Percentiles rank a stretch among this genome's conserved stretches.
These are phyloP conservation scores for Lipophrys pholis DNA, from an alignment of 2,113 vertebrate species.

Conservation along the genomic window DNA sequence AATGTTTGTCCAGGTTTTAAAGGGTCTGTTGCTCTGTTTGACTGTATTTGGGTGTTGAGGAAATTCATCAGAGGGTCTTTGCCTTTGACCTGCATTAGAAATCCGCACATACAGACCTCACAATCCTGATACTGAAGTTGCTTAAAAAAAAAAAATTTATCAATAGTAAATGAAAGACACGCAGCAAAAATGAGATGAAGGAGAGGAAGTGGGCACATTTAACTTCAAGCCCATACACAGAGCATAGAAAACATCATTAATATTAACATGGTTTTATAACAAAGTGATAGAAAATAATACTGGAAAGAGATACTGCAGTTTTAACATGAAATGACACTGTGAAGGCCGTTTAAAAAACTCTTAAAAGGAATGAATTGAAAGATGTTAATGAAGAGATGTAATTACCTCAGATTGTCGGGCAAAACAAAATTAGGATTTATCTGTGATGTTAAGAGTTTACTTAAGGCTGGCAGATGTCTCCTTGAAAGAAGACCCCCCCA, in stretches of 20 bases:
- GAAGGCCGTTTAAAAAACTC: not conserved
- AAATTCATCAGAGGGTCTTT: not conserved
- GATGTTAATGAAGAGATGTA: not conserved
- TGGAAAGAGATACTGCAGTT: not conserved
- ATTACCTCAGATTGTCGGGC: not conserved
- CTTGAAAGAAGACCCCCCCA: too few relatives aligned
- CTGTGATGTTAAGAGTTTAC: not conserved
- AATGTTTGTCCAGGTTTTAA: too few relatives aligned
- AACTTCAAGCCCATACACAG: too few relatives aligned
- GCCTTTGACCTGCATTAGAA: not conserved
- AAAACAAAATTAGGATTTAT: not conserved
- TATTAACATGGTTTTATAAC: too few relatives aligned
- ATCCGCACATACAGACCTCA: not conserved
- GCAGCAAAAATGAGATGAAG: too few relatives aligned
- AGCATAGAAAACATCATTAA: too few relatives aligned
- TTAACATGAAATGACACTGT: not conserved
- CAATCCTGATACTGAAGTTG: not conserved
- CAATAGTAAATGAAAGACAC: too few relatives aligned
- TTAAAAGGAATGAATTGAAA: not conserved
- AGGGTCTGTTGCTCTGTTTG: not conserved
- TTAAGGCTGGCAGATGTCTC: not conserved
- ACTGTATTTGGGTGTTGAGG: not conserved
- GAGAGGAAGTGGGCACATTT: too few relatives aligned
- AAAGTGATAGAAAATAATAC: too few relatives aligned
- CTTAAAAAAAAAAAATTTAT: not conserved